Evolutionary conservation across 1,140 invertebrate genomes (phyloP), one percentile per base, ranked within the genome.

Genomic region (Scaptodrosophila lebanonensis): DNA sequence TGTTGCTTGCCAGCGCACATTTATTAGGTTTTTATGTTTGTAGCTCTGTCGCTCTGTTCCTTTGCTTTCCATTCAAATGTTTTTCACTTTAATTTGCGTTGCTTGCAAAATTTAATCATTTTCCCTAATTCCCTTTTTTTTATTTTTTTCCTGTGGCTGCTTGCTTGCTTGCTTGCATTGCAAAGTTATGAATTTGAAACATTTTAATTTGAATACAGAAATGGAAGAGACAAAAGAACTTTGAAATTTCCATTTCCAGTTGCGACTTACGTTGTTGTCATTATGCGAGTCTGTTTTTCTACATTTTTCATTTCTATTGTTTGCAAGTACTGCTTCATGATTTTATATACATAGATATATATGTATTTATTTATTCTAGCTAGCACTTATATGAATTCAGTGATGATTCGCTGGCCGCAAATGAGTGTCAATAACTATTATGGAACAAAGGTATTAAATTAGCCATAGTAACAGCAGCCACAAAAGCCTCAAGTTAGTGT

Each of bases 21-120:
- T n/a, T n/a, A n/a, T n/a, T n/a, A n/a, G n/a, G n/a, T n/a, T 47
- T 60, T 63, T 48, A 50, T 58, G 11, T 43, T 11, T 27, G 13
- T 36, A n/a, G n/a, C n/a, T n/a, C n/a, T 30, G 17, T 57, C 27
- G 22, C 17, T 50, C 33, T 40, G 42, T 30, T 52, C 38, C 43
- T 53, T 59, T 58, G 32, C 36, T 73, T 52, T 43, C 50, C 57
- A 57, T 49, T 11, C 45, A 64, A 77, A 77, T 67, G 50, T 60
- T 68, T 79, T 79, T 66, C 65, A 57, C 75, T 79, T 79, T 82
- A 82, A 79, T 82, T 82, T 79, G 75, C 73, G 54, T 57, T 57
- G 60, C 49, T 30, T 62, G 69, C 60, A 82, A 75, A 67, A 82
- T 77, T 69, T 73, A 79, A 79, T 82, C 75, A 75, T 60, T 62